Percentiles rank a stretch among this genome's conserved stretches.
Conservation (phyloP, 2,888 invertebrate genomes). For the Saturnia pavonia region DNA sequence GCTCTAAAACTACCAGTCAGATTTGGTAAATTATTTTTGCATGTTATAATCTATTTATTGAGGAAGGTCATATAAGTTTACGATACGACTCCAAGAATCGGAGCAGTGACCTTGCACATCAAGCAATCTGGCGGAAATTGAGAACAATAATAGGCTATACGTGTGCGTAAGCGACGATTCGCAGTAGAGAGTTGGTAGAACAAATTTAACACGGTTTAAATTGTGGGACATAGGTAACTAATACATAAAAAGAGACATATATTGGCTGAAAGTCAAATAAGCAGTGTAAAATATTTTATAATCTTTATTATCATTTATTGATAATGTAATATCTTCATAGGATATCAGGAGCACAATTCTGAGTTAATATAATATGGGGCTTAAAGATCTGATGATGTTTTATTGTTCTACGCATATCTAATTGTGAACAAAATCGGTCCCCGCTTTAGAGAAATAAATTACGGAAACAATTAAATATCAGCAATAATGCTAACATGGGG, state of each 20-base stretch:
- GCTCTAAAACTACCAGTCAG: too few species aligned
- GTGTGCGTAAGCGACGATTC: too few species aligned
- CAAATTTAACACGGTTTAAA: too few species aligned
- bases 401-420: conserved; percentile 29
- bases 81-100: too few species aligned
- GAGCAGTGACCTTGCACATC: too few species aligned
- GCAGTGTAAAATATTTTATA: neutral
- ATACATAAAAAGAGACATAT: neutral
- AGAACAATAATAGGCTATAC: too few species aligned
- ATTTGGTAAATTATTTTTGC: too few species aligned
- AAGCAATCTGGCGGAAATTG: too few species aligned
- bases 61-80: too few species aligned
- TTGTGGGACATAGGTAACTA: too few species aligned
- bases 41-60: too few species aligned
- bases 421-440: conserved; percentile 47
- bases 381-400: neutral
- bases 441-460: conserved; percentile 75
- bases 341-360: neutral
- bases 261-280: neutral
- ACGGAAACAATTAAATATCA: conserved; percentile 82
- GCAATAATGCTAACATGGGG: conserved; percentile 80
- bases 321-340: neutral
- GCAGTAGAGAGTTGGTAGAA: too few species aligned
- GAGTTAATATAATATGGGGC: neutral
- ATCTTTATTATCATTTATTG: neutral